Evolutionary conservation across 2,113 vertebrate genomes (phyloP).

Genomic region (Ariopsis seemanni): DNA sequence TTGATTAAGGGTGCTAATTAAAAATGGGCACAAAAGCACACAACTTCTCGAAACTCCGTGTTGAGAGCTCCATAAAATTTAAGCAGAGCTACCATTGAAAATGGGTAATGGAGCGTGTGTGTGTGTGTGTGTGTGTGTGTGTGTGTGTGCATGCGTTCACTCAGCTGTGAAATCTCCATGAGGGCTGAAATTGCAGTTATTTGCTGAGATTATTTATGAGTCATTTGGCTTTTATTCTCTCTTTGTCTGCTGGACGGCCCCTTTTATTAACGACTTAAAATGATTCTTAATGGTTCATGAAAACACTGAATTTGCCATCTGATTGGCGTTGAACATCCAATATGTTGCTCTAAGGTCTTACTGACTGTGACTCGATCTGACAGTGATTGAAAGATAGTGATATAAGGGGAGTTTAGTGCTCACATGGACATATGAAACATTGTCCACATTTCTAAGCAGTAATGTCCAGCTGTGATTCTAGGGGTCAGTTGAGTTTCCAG

Average conservation of each 20-base stretch:
- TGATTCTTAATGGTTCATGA: slow-evolving; percentile 53
- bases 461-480: no score
- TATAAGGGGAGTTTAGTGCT: background rate
- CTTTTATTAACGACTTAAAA: slow-evolving; percentile 60
- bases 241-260: slow-evolving; percentile 57
- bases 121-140: slow-evolving; percentile 37
- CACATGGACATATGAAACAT: background rate
- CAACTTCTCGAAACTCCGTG: slow-evolving; percentile 37
- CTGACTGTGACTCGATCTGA: background rate
- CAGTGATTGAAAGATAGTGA: slow-evolving; percentile 30
- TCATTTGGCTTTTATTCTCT: slow-evolving; percentile 61
- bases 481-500: no score
- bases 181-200: slow-evolving; percentile 77
- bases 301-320: slow-evolving; percentile 44
- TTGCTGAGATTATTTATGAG: slow-evolving; percentile 73
- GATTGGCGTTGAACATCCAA: slow-evolving; percentile 33
- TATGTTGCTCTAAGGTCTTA: slow-evolving; percentile 20
- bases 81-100: slow-evolving; percentile 48
- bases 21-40: slow-evolving; percentile 12
- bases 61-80: slow-evolving; percentile 34
- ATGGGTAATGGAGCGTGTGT: slow-evolving; percentile 53
- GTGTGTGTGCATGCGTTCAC: slow-evolving; percentile 58
- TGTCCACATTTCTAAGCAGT: background rate
- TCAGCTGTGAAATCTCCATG: slow-evolving; percentile 75
- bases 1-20: slow-evolving; percentile 44